Evolutionary conservation across 2,888 invertebrate genomes (phyloP).

Genomic region (Drosophila merina): DNA sequence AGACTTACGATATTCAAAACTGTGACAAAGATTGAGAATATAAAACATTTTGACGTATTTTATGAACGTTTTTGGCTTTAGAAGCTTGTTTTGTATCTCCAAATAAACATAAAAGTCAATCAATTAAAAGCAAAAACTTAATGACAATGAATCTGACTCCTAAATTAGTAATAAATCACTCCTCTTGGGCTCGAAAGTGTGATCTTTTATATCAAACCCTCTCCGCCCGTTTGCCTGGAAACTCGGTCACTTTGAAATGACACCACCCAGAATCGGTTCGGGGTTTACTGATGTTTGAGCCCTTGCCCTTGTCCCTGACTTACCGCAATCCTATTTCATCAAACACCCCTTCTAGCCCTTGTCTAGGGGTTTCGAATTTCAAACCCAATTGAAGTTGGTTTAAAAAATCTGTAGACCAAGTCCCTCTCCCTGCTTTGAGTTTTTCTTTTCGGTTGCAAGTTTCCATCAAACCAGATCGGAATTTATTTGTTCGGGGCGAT

Average conservation of each 20-base stretch:
- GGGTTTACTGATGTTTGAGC: not conserved
- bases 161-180: no score
- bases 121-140: no score
- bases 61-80: no score
- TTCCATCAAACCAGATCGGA: not conserved
- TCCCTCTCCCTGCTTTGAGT: conserved; percentile 2
- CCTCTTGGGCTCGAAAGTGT: no score
- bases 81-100: no score
- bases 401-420: conserved; percentile 44
- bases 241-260: not conserved
- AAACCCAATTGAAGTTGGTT: conserved; percentile 66
- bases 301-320: not conserved
- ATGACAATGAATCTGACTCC: no score
- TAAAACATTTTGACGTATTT: no score
- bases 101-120: no score
- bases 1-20: conserved; percentile 1
- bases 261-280: not conserved
- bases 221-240: no score
- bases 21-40: not conserved
- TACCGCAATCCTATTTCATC: conserved; percentile 1
- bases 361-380: conserved; percentile 60
- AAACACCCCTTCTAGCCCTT: conserved; percentile 1
- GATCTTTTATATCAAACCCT: no score
- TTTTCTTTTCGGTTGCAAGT: not conserved
- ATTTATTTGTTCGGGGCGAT: no score